Base-by-base conservation (phyloP, 2,888 invertebrate genomes). In the Dascillus cervinus region DNA sequence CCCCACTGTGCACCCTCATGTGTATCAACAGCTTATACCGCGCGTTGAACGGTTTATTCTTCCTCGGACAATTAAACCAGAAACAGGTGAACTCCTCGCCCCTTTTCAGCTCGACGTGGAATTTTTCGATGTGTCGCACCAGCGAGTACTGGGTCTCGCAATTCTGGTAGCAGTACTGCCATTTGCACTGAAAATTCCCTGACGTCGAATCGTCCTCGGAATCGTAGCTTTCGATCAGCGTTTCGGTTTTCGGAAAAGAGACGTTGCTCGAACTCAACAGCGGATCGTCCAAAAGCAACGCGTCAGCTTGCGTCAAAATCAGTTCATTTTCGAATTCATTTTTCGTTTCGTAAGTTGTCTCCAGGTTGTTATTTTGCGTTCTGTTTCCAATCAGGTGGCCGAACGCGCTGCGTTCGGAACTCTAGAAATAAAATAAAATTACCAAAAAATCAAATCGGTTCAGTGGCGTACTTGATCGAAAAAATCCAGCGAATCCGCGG, bases 1-100 rank as follows among this genome's bases (percentile, higher is more conserved):
- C 96, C 3, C 97, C 96, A 11, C 94, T 95, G 63, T 98, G 98
- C 0, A 96, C 87, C 9, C 97, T 69, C 91, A 97, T 94, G 59
- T 96, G 95, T 29, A 88, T 97, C 21, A 96, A 77, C 22, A 98
- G 71, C 65, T 97, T 98, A 71, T 98, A 98, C 44, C 96, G 77
- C 0, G 97, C 97, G 65, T 97, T 96, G 70, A 97, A 97, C 0
- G 95, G 94, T 33, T 91, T 79, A 9, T 82, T 79, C 43, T 84
- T 77, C 30, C 94, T 69, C 0, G 88, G 84, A 63, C 97, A 97
- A n/a, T 87, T 86, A 32, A 78, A 70, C 96, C 96, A 97, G 24
- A 84, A 77, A 55, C 96, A 97, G 15, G 91, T 83, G 64, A 94
- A 96, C 49, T 91, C 89, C 49, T 95, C 82, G 74, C 75, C 76